phyloP scores from a whole-genome alignment of 2,113 vertebrate species.

The Sciurus niger region DNA sequence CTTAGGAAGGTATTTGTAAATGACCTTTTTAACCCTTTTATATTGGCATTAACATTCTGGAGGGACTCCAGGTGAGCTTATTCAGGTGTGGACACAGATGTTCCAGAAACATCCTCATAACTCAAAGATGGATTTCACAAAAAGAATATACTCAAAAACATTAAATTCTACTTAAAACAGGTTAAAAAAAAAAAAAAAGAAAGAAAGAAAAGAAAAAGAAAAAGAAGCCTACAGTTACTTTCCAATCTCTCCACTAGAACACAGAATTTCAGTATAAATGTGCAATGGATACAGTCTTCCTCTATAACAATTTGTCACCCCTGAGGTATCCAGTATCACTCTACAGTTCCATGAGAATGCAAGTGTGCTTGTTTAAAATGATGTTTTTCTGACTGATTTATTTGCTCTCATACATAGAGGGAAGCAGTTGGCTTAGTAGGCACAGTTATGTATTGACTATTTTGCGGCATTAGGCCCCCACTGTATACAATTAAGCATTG shows the following conservation, averaged over 20 bases:
- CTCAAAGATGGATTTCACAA: constrained; percentile 36
- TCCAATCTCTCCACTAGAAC: background rate
- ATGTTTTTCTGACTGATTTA: constrained; percentile 27
- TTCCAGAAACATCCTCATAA: background rate
- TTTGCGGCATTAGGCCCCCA: constrained; percentile 2
- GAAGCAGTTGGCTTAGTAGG: constrained; percentile 17
- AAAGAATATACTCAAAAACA: background rate
- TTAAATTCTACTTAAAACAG: too few relatives aligned
- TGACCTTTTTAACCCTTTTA: background rate
- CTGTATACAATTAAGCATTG: constrained; percentile 31
- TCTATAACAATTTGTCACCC: background rate
- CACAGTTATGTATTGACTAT: constrained; percentile 34
- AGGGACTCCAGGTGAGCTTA: background rate
- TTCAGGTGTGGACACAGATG: background rate
- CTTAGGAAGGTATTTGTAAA: background rate
- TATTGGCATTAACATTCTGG: background rate
- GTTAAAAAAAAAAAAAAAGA: too few relatives aligned
- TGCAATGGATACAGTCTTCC: background rate
- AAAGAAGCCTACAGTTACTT: constrained; percentile 17
- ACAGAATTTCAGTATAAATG: constrained; percentile 45
- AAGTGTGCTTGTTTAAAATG: constrained; percentile 35
- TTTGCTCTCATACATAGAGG: constrained; percentile 1
- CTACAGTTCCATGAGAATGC: background rate
- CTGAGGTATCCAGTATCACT: background rate
- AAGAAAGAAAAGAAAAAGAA: too few relatives aligned